phyloP scores from a whole-genome alignment of 2,797 vertebrate species.

The Gallinago nigripennis region DNA sequence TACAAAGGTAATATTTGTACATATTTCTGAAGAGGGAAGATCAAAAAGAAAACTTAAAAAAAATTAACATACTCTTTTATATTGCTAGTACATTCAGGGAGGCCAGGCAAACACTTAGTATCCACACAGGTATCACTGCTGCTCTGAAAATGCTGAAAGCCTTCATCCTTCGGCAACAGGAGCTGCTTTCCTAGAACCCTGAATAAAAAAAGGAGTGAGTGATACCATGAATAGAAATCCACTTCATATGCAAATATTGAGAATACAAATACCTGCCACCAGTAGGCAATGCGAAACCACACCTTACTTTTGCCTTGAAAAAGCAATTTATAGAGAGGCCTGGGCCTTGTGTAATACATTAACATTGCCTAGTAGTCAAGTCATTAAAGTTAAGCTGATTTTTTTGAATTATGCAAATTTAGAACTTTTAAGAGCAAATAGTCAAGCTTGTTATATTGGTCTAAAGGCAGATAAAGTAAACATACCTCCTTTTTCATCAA shows the following conservation, averaged over 20 bases:
- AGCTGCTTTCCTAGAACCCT: conserved; percentile 85
- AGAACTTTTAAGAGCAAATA: neutral
- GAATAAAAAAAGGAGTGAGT: neutral
- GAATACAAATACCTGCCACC: neutral
- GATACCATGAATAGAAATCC: neutral
- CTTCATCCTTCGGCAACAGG: conserved; percentile 79
- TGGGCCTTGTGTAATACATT: neutral
- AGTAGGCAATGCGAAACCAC: neutral
- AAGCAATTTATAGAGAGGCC: neutral
- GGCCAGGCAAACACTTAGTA: neutral
- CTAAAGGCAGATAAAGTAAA: neutral
- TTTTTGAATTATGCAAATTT: neutral
- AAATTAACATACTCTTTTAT: conserved; percentile 76
- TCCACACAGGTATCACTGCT: neutral
- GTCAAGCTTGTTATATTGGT: neutral
- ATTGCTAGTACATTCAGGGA: conserved; percentile 32
- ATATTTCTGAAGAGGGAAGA: neutral
- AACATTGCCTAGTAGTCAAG: neutral
- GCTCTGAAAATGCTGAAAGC: conserved; percentile 79
- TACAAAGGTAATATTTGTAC: neutral
- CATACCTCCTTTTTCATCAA: neutral
- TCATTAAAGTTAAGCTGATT: neutral
- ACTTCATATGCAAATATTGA: neutral
- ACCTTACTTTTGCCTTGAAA: neutral
- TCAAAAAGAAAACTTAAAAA: neutral